Evolutionary conservation across 2,888 invertebrate species (phyloP), one percentile per base, ranked within the genome.

Genomic region (Orthonevra nobilis): DNA sequence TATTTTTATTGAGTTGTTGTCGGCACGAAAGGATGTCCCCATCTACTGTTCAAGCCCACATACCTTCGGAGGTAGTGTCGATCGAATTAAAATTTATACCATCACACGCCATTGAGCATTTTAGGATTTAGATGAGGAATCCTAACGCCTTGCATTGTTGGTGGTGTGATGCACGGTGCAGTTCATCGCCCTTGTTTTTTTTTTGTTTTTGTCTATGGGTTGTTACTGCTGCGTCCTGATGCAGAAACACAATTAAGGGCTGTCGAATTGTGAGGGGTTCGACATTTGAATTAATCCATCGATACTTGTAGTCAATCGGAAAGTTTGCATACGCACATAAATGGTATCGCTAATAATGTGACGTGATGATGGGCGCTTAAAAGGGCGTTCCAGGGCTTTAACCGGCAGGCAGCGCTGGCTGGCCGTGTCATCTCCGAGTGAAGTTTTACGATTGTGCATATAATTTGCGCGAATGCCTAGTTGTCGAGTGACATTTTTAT

Each of bases 1-100:
- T 77, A 75, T 81, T 83, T 83, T 83, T 82, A 83, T 83, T 83
- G 82, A 83, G 82, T 81, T 83, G 82, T 83, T 75, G 70, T 56
- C 19, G 72, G n/a, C n/a, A n/a, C n/a, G n/a, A n/a, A n/a, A 44
- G 38, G 14, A 69, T 26, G 23, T 17, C 30, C 44, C 38, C 19
- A 46, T 46, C 44, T 46, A 20, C 17, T 12, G 12, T 5, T 0
- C 3, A 44, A 20, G 20, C n/a, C n/a, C n/a, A n/a, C n/a, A 15
- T 10, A 66, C 64, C 5, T 56, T 12, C 26, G 44, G 7, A 6
- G 12, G 34, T 64, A 58, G 74, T 46, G 15, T 56, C 63, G n/a
- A n/a, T n/a, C n/a, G 34, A 75, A 70, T 74, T 69, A 52, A 74
- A 81, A 81, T 81, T 81, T 81, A 81, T 74, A 69, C 32, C 68